Percentiles rank a stretch among this genome's conserved stretches.
phyloP scores from a whole-genome alignment of 2,888 invertebrate genomes.

The Drosophila paramelanica region DNA sequence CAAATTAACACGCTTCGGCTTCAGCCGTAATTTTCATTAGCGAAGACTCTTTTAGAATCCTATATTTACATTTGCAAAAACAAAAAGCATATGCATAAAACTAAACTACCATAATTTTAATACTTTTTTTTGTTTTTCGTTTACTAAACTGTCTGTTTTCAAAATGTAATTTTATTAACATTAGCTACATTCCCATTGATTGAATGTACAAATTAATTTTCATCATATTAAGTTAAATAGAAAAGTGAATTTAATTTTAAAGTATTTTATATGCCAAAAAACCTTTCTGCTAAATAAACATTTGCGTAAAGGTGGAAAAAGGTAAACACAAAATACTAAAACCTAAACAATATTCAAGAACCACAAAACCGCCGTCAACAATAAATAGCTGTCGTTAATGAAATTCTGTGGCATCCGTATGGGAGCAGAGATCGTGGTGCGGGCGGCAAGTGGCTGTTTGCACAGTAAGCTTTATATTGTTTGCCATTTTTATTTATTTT shows the following conservation, averaged over 20 bases:
- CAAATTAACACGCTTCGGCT: too few relatives aligned
- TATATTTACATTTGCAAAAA: too few relatives aligned
- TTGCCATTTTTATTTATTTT: background rate
- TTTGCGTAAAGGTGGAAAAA: background rate
- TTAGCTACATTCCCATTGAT: too few relatives aligned
- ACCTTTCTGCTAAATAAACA: conserved; percentile 6
- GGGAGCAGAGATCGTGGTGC: background rate
- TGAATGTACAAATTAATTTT: too few relatives aligned
- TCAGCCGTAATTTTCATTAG: too few relatives aligned
- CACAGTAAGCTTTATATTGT: conserved; percentile 7
- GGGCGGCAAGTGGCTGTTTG: background rate
- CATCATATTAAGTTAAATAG: background rate
- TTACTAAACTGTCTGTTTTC: background rate
- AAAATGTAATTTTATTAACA: background rate
- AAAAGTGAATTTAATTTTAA: background rate
- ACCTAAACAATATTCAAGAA: background rate
- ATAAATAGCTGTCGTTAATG: conserved; percentile 3
- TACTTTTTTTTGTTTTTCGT: too few relatives aligned
- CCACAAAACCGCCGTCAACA: background rate
- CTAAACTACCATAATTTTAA: too few relatives aligned
- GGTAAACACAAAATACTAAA: conserved; percentile 1
- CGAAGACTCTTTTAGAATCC: too few relatives aligned
- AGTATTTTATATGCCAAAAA: background rate
- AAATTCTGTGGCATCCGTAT: background rate
- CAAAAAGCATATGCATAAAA: too few relatives aligned